Evolutionary conservation across 2,113 vertebrate genomes (phyloP), one percentile per base, ranked within the genome.

Genomic region (Arizona elegans): DNA sequence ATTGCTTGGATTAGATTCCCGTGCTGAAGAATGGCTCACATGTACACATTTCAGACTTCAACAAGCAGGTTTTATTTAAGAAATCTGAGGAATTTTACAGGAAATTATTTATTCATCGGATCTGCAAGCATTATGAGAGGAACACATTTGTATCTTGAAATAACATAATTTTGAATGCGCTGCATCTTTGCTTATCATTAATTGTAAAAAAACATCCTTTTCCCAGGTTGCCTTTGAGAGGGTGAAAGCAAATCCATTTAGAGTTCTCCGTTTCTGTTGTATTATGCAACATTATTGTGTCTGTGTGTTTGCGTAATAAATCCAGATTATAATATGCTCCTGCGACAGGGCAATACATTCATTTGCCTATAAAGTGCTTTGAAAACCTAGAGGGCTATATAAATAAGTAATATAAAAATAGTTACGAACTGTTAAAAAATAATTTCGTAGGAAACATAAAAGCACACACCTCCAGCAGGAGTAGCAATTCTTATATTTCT

Each of bases 381-480:
- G 85, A 53, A 70, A 88, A 88, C n/a, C 50, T 53, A 55, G 23
- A 62, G 59, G 86, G 58, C 54, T 70, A 92, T 52, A 75, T 88
- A 92, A 92, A 92, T 62, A 92, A 70, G 52, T 54, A 54, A 62
- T 55, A 70, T 43, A 70, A 87, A 59, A 88, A 29, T 70, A 54
- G 38, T 88, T 70, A 70, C 8, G 56, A 21, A 19, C 26, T 65
- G 85, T 92, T 87, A 91, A 92, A 90, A 91, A 62, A 92, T 87
- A 11, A 87, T 62, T 52, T 8, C 55, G 7, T 62, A 65, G 56
- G 43, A 62, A 92, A 62, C 85, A n/a, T 91, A 87, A 91, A 87
- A 29, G 91, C 29, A 87, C 12, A 87, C 70, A 81, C 33, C 33
- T 56, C 70, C 54, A 12, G 7, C 38, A 23, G 55, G 26, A 56